A percentile compares a stretch with the other conserved stretches of the same genome.
phyloP scores from a whole-genome alignment of 1,140 invertebrate species.

The Palaemon carinicauda region DNA sequence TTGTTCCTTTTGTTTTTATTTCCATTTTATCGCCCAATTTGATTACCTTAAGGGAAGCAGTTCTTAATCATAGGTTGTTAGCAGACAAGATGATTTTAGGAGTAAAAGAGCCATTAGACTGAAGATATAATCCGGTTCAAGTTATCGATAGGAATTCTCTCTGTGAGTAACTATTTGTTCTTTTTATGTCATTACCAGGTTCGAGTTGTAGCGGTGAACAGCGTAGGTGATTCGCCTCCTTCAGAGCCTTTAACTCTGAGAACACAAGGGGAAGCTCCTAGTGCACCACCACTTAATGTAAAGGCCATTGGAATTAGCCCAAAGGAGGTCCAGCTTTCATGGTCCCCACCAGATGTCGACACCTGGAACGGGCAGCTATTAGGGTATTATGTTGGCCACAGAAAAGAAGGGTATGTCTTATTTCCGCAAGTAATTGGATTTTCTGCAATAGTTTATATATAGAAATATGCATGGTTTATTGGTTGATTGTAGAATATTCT shows the following conservation, averaged over 20 bases:
- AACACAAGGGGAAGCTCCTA: conserved; percentile 67
- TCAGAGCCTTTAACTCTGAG: conserved; percentile 60
- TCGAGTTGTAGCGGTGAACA: conserved; percentile 64
- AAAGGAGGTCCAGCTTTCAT: conserved; percentile 79
- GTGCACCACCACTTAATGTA: conserved; percentile 77
- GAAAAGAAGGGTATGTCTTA: conserved; percentile 25
- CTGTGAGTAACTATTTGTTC: background rate
- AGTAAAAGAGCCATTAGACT: too few relatives aligned
- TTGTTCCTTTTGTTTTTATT: too few relatives aligned
- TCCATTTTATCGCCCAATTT: too few relatives aligned
- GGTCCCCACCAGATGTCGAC: conserved; percentile 76
- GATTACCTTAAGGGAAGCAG: too few relatives aligned
- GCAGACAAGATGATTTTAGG: too few relatives aligned
- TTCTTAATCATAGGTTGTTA: too few relatives aligned
- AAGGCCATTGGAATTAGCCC: conserved; percentile 77
- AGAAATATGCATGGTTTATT: background rate
- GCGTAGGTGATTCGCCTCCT: conserved; percentile 63
- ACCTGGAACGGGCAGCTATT: conserved; percentile 77
- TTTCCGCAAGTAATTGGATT: background rate
- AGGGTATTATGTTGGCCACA: conserved; percentile 74
- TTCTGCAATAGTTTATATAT: background rate
- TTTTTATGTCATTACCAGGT: conserved; percentile 42
- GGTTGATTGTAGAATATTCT: background rate
- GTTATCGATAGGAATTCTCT: background rate
- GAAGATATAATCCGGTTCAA: too few relatives aligned